Base-by-base conservation (phyloP, 2,888 invertebrate genomes). In the Julus scanicus region DNA sequence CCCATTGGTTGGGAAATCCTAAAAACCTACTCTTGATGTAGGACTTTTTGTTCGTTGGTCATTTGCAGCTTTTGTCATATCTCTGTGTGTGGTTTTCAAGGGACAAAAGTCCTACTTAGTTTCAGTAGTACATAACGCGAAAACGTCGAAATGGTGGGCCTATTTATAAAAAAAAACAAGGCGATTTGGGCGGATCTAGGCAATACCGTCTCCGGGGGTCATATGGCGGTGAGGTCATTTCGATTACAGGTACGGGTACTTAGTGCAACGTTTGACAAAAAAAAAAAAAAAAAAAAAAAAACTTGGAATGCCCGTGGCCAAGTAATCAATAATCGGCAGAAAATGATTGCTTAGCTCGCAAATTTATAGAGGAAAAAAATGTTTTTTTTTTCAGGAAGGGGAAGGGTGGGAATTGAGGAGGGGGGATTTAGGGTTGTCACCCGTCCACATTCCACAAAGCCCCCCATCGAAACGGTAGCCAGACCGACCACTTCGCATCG, bases 11-110 rank as follows among this genome's bases (percentile, higher is more conserved):
- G 57, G 57, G 57, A 63, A 63, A 63, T 63, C 57, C 57, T 63
- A 63, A 63, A 63, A 63, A 63, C 57, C 57, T 63, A 63, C 57
- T 63, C 57, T 63, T 63, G 17, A 63, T n/a, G n/a, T 63, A n/a
- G 57, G 57, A 63, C 57, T 63, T 63, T 63, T 63, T 63, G 57
- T 63, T 63, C 57, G 57, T n/a, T 63, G 57, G 57, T 63, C 57
- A 63, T 63, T 63, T 63, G 57, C 57, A 63, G 57, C 57, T n/a
- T 63, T 63, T 63, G 57, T 63, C 57, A n/a, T 63, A n/a, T 63
- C 57, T n/a, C 57, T 63, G 57, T 63, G 57, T 63, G 57, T 63
- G 57, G 57, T 63, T 63, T 63, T n/a, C 57, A n/a, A 63, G n/a
- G 57, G 57, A 63, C 57, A 63, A 63, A 63, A 63, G 57, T 63